Evolutionary conservation across 1,140 invertebrate genomes (phyloP).

Genomic region (Euwallacea similis): DNA sequence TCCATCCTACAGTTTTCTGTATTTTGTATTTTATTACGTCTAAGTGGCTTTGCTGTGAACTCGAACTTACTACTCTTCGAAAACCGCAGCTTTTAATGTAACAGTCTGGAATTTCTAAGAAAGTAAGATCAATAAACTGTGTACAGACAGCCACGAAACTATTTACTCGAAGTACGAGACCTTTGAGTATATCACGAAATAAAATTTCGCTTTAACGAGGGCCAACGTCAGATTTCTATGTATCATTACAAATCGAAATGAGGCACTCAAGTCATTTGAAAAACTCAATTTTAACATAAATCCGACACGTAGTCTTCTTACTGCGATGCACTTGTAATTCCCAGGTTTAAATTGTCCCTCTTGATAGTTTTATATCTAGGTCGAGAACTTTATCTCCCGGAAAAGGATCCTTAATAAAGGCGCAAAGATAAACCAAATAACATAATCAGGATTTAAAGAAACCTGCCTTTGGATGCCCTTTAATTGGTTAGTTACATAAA

Average conservation of each 20-base stretch:
- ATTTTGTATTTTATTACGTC: too few relatives aligned
- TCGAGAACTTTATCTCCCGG: conserved; percentile 6
- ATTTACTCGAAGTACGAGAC: background rate
- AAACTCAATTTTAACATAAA: too few relatives aligned
- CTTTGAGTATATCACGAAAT: background rate
- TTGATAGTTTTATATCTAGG: background rate
- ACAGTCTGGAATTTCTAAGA: background rate
- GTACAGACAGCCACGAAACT: background rate
- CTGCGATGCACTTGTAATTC: background rate
- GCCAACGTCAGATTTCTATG: background rate
- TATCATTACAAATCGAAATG: conserved; percentile 3
- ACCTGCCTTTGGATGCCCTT: conserved; percentile 2
- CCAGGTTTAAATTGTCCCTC: too few relatives aligned
- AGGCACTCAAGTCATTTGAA: background rate
- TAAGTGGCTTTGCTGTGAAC: too few relatives aligned
- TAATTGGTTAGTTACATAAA: conserved; percentile 33
- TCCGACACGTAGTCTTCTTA: too few relatives aligned
- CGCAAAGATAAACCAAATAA: conserved; percentile 23
- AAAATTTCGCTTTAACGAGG: background rate
- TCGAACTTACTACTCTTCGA: background rate
- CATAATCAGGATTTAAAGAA: conserved; percentile 15
- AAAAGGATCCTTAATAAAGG: conserved; percentile 13
- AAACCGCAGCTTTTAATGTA: conserved; percentile 3
- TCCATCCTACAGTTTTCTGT: background rate
- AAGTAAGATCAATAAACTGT: background rate